Evolutionary conservation across 2,888 invertebrate genomes (phyloP), one percentile per base, ranked within the genome.

Genomic region (Lypha dubia): DNA sequence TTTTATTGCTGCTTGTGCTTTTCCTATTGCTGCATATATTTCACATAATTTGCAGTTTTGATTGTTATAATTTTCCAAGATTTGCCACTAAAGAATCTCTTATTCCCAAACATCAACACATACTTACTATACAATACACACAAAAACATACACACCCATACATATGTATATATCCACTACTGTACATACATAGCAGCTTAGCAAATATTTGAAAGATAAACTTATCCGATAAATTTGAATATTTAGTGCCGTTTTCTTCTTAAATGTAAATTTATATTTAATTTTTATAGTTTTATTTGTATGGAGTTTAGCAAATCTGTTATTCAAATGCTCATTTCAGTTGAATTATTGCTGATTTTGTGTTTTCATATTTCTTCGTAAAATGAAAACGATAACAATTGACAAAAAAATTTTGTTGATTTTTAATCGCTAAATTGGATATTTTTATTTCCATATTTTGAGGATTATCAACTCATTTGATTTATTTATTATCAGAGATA

Each of bases 221-320:
- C 62, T 22, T 20, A 41, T 15, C 41, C 35, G 35, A 35, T 62
- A 79, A 70, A 62, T 62, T n/a, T 8, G 41, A 62, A 70, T 53
- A 79, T 53, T 70, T 70, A 53, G 51, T 79, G 62, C 62, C 51
- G 51, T 79, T 79, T 63, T 44, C 53, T 70, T 41, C 70, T 56
- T 22, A 62, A 79, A 63, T 70, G 32, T 53, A 53, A 77, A 70
- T 70, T 51, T 62, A 65, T 62, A 65, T 75, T 58, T 46, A 15
- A 41, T 63, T 51, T 41, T 11, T 9, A n/a, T 49, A 15, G 13
- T 24, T 17, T 51, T 13, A 13, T 60, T 5, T 2, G 1, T 9
- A 20, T 63, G 24, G 38, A 22, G 60, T 20, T 13, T 15, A 11
- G 20, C 9, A 75, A 24, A 63, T 56, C 46, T 56, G n/a, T 58